Conservation (phyloP, 1,140 invertebrate species). For the Magallana ariakensis region DNA sequence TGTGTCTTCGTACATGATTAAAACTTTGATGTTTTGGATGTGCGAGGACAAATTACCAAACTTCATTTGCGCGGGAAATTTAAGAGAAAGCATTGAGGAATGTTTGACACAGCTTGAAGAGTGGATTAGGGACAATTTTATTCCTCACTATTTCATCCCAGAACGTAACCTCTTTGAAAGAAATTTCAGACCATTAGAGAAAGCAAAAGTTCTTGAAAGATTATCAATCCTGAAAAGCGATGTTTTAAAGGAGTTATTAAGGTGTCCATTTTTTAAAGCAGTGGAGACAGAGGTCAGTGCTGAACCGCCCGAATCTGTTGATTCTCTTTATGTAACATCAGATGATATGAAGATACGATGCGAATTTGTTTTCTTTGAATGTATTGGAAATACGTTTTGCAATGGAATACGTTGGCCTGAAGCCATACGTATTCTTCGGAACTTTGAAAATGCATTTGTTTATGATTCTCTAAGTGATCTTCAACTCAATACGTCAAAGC, state of each 20-base stretch:
- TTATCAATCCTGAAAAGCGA: not conserved
- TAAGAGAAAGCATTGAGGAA: not conserved
- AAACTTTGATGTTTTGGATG: conserved; percentile 16
- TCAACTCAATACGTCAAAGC: not conserved
- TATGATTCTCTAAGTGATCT: not conserved
- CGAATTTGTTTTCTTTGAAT: not conserved
- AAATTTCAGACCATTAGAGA: not conserved
- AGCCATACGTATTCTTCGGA: not conserved
- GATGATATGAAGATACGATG: not conserved
- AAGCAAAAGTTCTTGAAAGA: not conserved
- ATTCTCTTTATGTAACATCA: not conserved
- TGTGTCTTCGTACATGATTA: not conserved
- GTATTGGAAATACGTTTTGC: not conserved
- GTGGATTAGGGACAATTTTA: not conserved
- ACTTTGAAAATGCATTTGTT: not conserved
- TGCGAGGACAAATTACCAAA: conserved; percentile 14
- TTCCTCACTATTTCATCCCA: conserved; percentile 10
- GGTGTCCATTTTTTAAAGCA: not conserved
- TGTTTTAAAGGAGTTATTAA: not conserved
- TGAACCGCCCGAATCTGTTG: not conserved
- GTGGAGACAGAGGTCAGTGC: not conserved
- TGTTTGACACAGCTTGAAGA: not conserved
- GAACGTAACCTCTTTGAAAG: not conserved
- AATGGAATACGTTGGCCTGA: not conserved
- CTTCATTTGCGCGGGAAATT: not conserved